phyloP scores from a whole-genome alignment of 2,113 vertebrate species.

The Dryoscopus gambensis region DNA sequence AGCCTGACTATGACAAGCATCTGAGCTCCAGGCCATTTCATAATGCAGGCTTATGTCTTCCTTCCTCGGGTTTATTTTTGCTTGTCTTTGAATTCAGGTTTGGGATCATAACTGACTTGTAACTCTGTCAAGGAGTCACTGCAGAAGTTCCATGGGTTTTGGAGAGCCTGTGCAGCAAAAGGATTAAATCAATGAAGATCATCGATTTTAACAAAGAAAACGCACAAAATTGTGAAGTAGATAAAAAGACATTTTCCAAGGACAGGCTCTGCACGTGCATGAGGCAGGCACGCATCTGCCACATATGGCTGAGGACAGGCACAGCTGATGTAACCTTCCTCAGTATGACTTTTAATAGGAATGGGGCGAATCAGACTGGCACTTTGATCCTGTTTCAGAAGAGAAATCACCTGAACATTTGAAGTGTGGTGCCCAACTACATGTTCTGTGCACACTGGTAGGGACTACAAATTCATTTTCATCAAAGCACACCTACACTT shows the following conservation, averaged over 20 bases:
- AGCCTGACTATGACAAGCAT: background rate
- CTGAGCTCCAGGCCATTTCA: background rate
- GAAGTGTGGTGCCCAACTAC: background rate
- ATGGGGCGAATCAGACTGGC: background rate
- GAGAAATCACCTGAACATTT: background rate
- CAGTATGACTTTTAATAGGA: background rate
- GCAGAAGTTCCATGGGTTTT: background rate
- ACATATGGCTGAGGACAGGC: accelerated
- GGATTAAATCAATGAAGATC: background rate
- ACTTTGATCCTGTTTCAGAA: background rate
- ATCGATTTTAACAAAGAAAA: background rate
- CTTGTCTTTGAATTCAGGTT: background rate
- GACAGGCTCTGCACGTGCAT: accelerated
- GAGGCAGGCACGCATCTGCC: accelerated
- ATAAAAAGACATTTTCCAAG: background rate
- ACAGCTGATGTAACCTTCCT: background rate
- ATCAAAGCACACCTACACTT: background rate
- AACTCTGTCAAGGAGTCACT: background rate
- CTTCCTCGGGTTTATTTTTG: background rate
- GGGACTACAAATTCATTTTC: background rate
- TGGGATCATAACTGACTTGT: background rate
- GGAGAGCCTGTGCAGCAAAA: background rate
- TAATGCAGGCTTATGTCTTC: background rate
- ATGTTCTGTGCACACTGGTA: accelerated
- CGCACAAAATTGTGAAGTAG: accelerated